Conservation (phyloP, 2,797 vertebrate genomes). For the Falco columbarius region DNA sequence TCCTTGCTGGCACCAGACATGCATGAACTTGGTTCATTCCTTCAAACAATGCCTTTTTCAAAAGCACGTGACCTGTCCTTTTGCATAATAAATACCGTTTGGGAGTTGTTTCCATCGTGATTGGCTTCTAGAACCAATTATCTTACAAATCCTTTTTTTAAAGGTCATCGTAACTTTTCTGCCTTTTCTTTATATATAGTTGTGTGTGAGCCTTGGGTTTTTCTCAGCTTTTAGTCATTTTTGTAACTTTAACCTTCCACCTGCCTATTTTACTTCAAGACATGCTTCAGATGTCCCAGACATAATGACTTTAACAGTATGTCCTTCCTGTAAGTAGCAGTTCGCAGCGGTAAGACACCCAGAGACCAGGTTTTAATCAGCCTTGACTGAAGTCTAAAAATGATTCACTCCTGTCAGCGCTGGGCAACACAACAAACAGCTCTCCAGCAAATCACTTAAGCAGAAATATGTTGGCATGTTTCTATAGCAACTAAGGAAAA, state of each 20-base stretch:
- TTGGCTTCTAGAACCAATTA: neutral
- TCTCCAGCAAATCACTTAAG: conserved; percentile 77
- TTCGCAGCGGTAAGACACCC: conserved; percentile 54
- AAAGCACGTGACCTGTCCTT: neutral
- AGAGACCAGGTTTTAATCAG: conserved; percentile 75
- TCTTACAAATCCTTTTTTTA: neutral
- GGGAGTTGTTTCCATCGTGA: neutral
- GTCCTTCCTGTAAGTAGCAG: conserved; percentile 57
- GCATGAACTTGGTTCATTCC: neutral
- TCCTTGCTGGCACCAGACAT: neutral
- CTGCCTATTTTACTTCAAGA: conserved; percentile 53
- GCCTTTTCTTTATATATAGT: neutral
- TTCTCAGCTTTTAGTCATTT: neutral
- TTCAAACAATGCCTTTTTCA: neutral
- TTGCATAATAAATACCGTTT: neutral
- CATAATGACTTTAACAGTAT: conserved; percentile 69
- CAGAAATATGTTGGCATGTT: conserved; percentile 80
- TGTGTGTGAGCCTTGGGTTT: neutral
- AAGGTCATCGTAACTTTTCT: neutral
- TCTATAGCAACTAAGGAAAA: conserved; percentile 82
- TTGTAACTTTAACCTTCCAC: conserved; percentile 30
- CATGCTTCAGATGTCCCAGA: conserved; percentile 24
- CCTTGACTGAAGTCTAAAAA: conserved; percentile 69
- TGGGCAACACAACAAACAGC: conserved; percentile 77
- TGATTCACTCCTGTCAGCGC: conserved; percentile 72